Conservation (phyloP, 1,140 invertebrate species). For the Diorhabda carinulata region DNA sequence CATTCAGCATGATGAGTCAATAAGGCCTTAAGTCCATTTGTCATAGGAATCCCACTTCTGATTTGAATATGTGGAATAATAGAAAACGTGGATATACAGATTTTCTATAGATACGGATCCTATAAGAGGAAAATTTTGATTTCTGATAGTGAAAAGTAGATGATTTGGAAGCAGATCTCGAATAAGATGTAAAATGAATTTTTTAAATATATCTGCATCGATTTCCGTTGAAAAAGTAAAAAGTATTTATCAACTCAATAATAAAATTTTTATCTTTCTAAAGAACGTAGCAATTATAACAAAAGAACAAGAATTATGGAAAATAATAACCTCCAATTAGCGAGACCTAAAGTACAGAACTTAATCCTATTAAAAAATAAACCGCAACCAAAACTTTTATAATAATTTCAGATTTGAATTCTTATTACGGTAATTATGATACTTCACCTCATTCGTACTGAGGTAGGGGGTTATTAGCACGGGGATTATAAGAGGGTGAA, state of each 20-base stretch:
- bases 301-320: constrained; percentile 34
- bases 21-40: background rate
- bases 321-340: constrained; percentile 42
- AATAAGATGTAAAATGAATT: too few relatives aligned
- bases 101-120: too few relatives aligned
- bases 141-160: too few relatives aligned
- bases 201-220: too few relatives aligned
- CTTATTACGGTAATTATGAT: constrained; percentile 40
- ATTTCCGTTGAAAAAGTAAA: too few relatives aligned
- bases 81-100: background rate
- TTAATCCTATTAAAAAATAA: constrained; percentile 40
- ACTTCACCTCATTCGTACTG: constrained; percentile 30
- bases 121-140: too few relatives aligned
- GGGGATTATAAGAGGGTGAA: background rate
- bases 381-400: constrained; percentile 38
- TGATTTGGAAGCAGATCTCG: too few relatives aligned
- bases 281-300: constrained; percentile 31
- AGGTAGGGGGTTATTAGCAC: constrained; percentile 2
- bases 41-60: background rate
- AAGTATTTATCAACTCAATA: background rate
- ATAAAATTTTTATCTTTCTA: constrained; percentile 35
- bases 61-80: constrained; percentile 3
- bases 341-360: constrained; percentile 33
- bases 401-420: constrained; percentile 40
- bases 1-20: constrained; percentile 1